Percentiles rank a stretch among this genome's conserved stretches.
These are phyloP conservation scores for Ruditapes philippinarum DNA, from an alignment of 1,140 invertebrate genomes.

Conservation along the genomic window DNA sequence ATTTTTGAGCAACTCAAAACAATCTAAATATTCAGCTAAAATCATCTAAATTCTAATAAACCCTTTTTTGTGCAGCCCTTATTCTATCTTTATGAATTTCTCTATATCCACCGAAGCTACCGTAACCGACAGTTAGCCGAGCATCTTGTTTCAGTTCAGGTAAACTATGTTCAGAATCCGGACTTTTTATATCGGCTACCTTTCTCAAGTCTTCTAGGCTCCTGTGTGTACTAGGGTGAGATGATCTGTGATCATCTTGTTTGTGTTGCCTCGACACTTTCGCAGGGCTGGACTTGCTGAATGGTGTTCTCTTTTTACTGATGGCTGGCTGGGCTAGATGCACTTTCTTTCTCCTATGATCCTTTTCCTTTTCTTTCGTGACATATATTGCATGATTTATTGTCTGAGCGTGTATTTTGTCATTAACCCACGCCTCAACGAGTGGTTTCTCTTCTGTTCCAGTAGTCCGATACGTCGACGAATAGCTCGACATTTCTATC, in stretches of 20 bases:
- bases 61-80: constrained; percentile 55
- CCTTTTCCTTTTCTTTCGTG: constrained; percentile 61
- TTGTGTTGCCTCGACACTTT: constrained; percentile 36
- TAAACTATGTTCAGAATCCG: constrained; percentile 62
- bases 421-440: constrained; percentile 45
- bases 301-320: constrained; percentile 43
- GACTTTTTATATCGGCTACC: neutral
- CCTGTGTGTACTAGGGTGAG: constrained; percentile 16
- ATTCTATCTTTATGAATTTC: constrained; percentile 57
- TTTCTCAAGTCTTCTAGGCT: constrained; percentile 61
- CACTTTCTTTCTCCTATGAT: neutral
- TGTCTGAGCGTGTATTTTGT: neutral
- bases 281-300: constrained; percentile 45
- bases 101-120: constrained; percentile 31
- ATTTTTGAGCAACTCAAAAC: too few species aligned
- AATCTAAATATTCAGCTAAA: too few species aligned
- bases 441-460: neutral
- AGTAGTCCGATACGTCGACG: constrained; percentile 1
- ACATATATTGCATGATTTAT: constrained; percentile 42
- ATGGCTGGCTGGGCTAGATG: neutral
- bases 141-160: constrained; percentile 44
- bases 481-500: constrained; percentile 56
- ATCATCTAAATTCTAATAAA: constrained; percentile 52
- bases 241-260: neutral
- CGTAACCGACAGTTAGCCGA: constrained; percentile 36